Evolutionary conservation across 1,140 invertebrate species (phyloP), one percentile per base, ranked within the genome.

Genomic region (Ceratoteleas bidentatus): DNA sequence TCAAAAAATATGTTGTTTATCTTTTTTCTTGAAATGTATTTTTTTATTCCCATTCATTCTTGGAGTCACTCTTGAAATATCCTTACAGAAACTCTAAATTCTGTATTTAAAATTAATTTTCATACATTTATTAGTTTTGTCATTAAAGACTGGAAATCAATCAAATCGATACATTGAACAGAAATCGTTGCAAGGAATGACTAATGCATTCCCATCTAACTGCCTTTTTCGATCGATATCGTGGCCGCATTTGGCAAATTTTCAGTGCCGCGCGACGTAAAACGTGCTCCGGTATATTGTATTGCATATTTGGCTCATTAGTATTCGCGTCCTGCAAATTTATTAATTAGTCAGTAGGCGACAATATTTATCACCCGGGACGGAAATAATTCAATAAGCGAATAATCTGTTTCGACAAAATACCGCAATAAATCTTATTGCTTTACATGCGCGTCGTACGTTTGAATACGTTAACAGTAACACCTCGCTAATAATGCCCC

Each of bases 321-420:
- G 76, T 72, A 79, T 72, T 79, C 76, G 58, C 36, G 43, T 50
- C 24, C 60, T 58, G 52, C 60, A 69, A 54, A 78, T 78, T 72
- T 78, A 78, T 78, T 70, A 75, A 78, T 70, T 78, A 78, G 53
- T 60, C 60, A 64, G 75, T 65, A 52, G 16, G 53, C 52, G 76
- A 68, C 61, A 73, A 72, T 72, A 79, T 79, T 79, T 72, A 79
- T 66, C 54, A 33, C 49, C 50, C 13, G 54, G 52, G 34, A 54
- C 36, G 56, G 68, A 72, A 79, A 79, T 73, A 78, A 78, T 78
- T 78, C 75, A 78, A 78, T 78, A 70, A 78, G 36, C 75, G 66
- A 78, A 78, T 78, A 78, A 78, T 78, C 66, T 49, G 65, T 78
- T 78, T 70, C 75, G 60, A 62, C 65, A 78, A 78, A 78, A 78